phyloP scores from a whole-genome alignment of 2,797 vertebrate species.

The Cynodonichthys magdalenae region DNA sequence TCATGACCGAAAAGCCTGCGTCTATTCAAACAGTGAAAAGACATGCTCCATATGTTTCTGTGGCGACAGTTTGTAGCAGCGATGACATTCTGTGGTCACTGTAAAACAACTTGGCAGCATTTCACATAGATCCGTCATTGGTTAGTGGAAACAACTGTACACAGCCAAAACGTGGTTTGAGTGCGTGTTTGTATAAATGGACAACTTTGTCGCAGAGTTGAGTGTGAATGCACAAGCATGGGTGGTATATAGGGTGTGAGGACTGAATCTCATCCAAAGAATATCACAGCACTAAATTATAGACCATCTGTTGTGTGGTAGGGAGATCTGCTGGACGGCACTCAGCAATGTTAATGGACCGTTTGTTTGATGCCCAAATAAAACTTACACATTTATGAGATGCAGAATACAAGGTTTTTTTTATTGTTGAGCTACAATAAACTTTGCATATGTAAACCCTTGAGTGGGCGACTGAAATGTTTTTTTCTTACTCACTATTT shows the following conservation, averaged over 20 bases:
- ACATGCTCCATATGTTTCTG: slow-evolving; percentile 61
- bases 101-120: slow-evolving; percentile 63
- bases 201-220: slow-evolving; percentile 30
- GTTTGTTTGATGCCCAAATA: slow-evolving; percentile 64
- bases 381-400: slow-evolving; percentile 54
- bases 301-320: slow-evolving; percentile 70
- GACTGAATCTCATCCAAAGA: slow-evolving; percentile 58
- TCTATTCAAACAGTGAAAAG: slow-evolving; percentile 49
- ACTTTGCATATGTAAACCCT: slow-evolving; percentile 52
- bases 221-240: slow-evolving; percentile 38
- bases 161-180: slow-evolving; percentile 40
- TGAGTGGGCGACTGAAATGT: slow-evolving; percentile 12
- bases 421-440: slow-evolving; percentile 30
- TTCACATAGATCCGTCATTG: slow-evolving; percentile 63
- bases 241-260: slow-evolving; percentile 26
- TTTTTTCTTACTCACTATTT: slow-evolving; percentile 17
- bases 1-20: slow-evolving; percentile 30
- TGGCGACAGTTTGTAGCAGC: slow-evolving; percentile 51
- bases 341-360: slow-evolving; percentile 66
- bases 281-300: slow-evolving; percentile 61
- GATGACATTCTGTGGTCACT: slow-evolving; percentile 66
- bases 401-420: slow-evolving; percentile 36
- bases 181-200: slow-evolving; percentile 32
- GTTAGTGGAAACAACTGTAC: slow-evolving; percentile 56
- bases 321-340: slow-evolving; percentile 62